Base-by-base conservation (phyloP, 2,113 vertebrate genomes). In the Megalops atlanticus region DNA sequence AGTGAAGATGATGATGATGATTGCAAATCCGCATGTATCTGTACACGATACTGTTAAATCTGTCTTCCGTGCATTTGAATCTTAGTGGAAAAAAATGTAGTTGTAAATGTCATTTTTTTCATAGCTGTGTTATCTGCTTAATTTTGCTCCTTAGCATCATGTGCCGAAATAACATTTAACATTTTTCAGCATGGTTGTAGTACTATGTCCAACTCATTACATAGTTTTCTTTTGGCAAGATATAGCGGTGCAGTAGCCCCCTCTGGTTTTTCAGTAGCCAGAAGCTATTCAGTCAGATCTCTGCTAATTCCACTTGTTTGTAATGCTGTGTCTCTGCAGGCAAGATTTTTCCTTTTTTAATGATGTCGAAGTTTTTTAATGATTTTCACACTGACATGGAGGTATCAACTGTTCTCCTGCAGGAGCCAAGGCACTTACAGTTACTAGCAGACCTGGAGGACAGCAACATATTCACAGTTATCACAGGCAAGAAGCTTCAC, bases 391-490 rank as follows among this genome's bases (percentile, higher is more conserved):
- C 58, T 54, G 18, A 47, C 75, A 31, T 39, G 5, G n/a, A 49
- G 16, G 15, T 12, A 18, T 76, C n/a, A 70, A n/a, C 41, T 68
- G 54, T n/a, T 14, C 84, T 87, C 88, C 52, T 45, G 1, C 89
- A 98, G 97, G 97, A 98, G 81, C 97, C 97, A 72, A 91, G 97
- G 81, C 97, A 98, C 85, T 90, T 98, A 88, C 97, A 98, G 81
- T 90, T 98, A 80, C 89, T 98, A 86, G 96, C 96, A 0, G 96
- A 98, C 87, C 89, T 98, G 85, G 97, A 98, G 80, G 97, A 97
- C 84, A 96, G 95, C 81, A 96, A 94, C 89, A 85, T 97, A 85
- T 98, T 96, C 92, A 95, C 93, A 0, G 85, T 96, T 87, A 92
- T 96, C 84, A 83, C 95, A 0, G 95, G 96, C 82, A 95, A 93